These are phyloP conservation scores for Drosophila paulistorum DNA, from an alignment of 1,140 invertebrate genomes.

Conservation along the genomic window DNA sequence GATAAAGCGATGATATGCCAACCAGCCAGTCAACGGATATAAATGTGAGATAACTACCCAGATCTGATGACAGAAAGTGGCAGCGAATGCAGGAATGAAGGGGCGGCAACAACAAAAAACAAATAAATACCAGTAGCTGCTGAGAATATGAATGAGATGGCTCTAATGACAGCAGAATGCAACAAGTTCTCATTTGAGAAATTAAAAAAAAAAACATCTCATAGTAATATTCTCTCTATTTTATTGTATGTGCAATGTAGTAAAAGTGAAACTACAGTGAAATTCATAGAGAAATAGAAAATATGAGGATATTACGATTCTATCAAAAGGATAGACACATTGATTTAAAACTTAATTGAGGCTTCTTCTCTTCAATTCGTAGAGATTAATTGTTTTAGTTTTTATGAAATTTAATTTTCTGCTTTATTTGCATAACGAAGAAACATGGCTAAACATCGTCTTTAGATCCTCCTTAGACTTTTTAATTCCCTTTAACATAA, in stretches of 20 bases:
- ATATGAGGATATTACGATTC: too few relatives aligned
- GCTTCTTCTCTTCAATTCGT: neutral
- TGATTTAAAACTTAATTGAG: neutral
- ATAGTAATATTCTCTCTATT: neutral
- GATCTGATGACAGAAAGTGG: constrained; percentile 54
- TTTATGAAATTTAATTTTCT: neutral
- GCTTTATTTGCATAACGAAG: neutral
- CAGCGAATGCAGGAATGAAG: constrained; percentile 1
- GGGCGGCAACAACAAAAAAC: constrained; percentile 2
- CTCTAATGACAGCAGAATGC: constrained; percentile 45
- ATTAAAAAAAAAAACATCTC: neutral
- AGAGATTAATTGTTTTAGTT: neutral
- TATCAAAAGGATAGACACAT: too few relatives aligned
- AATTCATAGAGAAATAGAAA: too few relatives aligned
- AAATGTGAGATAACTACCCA: constrained; percentile 64
- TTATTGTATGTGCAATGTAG: neutral
- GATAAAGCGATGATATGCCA: constrained; percentile 65
- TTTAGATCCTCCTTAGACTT: constrained; percentile 16
- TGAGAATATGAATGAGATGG: constrained; percentile 38
- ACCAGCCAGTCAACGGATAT: constrained; percentile 50
- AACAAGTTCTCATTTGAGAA: constrained; percentile 27
- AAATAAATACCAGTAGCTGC: constrained; percentile 63
- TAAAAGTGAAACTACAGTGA: neutral
- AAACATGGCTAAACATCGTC: neutral
- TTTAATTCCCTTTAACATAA: constrained; percentile 36